Evolutionary conservation across 2,888 invertebrate species (phyloP).

Genomic region (Meliscaeva auricollis): DNA sequence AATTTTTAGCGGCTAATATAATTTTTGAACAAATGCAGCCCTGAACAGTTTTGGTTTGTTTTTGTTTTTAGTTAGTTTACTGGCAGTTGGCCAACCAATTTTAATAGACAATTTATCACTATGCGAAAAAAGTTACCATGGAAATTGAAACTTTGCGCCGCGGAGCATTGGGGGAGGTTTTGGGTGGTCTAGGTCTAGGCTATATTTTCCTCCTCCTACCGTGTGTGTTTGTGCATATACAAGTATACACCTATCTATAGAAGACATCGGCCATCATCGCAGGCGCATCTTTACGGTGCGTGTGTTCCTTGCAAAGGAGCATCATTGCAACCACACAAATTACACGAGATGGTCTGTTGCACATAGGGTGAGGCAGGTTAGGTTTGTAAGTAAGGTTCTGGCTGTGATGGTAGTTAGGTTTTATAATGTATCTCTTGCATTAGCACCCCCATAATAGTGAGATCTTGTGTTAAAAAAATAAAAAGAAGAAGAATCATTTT

Average conservation of each 20-base stretch:
- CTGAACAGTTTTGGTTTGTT: conserved; percentile 25
- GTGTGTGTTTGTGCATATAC: conserved; percentile 7
- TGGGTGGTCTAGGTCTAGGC: conserved; percentile 64
- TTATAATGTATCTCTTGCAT: conserved; percentile 60
- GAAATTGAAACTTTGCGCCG: conserved; percentile 69
- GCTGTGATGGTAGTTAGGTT: conserved; percentile 3
- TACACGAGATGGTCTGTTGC: conserved; percentile 46
- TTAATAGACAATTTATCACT: conserved; percentile 75
- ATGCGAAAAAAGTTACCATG: conserved; percentile 66
- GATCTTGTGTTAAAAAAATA: conserved; percentile 44
- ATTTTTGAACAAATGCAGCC: conserved; percentile 11
- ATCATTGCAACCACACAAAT: conserved; percentile 43
- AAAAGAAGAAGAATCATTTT: conserved; percentile 60
- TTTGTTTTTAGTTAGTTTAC: conserved; percentile 23
- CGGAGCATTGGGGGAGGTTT: conserved; percentile 65
- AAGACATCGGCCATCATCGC: conserved; percentile 35
- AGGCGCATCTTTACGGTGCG: conserved; percentile 57
- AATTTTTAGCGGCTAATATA: too few relatives aligned
- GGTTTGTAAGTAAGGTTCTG: background rate
- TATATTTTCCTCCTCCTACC: conserved; percentile 55
- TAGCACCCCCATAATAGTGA: conserved; percentile 69
- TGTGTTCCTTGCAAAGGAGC: conserved; percentile 54
- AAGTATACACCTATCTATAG: background rate
- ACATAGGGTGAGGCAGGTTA: conserved; percentile 41
- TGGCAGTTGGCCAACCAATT: conserved; percentile 57